Evolutionary conservation across 2,888 invertebrate genomes (phyloP), one percentile per base, ranked within the genome.

Genomic region (Leptinotarsa tumamoca): DNA sequence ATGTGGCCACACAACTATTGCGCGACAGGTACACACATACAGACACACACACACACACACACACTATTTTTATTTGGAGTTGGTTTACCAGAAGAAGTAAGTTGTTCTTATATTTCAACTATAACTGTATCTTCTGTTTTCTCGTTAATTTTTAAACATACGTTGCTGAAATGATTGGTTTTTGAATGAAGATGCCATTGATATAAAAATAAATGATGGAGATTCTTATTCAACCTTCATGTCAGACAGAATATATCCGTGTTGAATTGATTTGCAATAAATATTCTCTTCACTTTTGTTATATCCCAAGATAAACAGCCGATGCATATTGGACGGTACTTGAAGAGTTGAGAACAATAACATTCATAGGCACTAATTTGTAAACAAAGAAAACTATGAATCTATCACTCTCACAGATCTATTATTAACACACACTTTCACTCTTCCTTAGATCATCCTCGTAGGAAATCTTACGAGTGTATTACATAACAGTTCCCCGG

Each of bases 371-470:
- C 63, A n/a, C 43, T 43, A 63, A 56, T 70, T 70, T 56, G 70
- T 70, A 58, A 70, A 70, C 61, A 70, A 70, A 70, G 58, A 70
- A 58, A 49, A 70, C 56, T 58, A 70, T 49, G 58, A 58, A 58
- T 49, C 23, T 50, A 49, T 70, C 14, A 70, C 49, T 70, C 58
- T 58, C 49, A 50, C 58, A 50, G 54, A 58, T 70, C 70, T 23
- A 70, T 70, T 70, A 70, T 58, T 50, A 23, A 70, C 58, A 50
- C 58, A 66, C 74, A 78, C 81, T 81, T 81, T 81, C 81, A 80
- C 81, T 80, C 72, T 78, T 76, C 77, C 72, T 75, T 72, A 72
- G 76, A 71, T 74, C 78, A 75, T 78, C 78, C 71, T 70, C 49
- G 49, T 58, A 70, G 49, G 70, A 58, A 58, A 58, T 58, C 23